Base-by-base conservation (phyloP, 1,140 invertebrate species). In the Dendrolimus punctatus region DNA sequence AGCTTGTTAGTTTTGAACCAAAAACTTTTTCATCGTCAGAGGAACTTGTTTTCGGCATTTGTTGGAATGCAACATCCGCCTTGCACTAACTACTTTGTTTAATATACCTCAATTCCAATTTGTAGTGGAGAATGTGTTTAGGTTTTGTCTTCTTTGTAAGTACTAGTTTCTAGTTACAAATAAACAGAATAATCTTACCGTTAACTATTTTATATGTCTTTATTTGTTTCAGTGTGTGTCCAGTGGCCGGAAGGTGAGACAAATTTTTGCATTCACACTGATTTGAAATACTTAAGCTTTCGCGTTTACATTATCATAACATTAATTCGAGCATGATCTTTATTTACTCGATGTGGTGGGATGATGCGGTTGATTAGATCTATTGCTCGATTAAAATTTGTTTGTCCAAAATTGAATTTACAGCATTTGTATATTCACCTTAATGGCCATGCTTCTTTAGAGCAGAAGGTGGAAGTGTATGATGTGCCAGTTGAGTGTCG, bases 241-340 rank as follows among this genome's bases (percentile, higher is more conserved):
- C 94, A 94, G 85, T 95, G 94, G 94, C 93, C 94, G 68, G 93
- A 94, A 91, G 93, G 93, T 93, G 91, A 91, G 92, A 50, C 39
- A 10, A 50, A 50, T 23, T 56, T 63, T 64, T 49, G 8, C 58
- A 62, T 54, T 60, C 58, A 54, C 55, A 71, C 62, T 59, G 66
- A 47, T 60, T 68, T 58, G 57, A 60, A 61, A 63, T 57, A 66
- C 71, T 71, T 68, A 64, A 71, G 73, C 78, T 81, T 84, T 55
- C 68, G 76, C 76, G 76, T 76, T 75, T 76, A 80, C 67, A 78
- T 81, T 73, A 71, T 72, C 66, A 77, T 79, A 83, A 83, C 75
- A 81, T 73, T 76, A 65, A 81, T 81, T 72, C 69, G 71, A 81
- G 80, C 80, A 80, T 82, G 78, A 72, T 67, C 64, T 74, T 76